phyloP scores from a whole-genome alignment of 2,113 vertebrate genomes.

The Amphiprion ocellaris region DNA sequence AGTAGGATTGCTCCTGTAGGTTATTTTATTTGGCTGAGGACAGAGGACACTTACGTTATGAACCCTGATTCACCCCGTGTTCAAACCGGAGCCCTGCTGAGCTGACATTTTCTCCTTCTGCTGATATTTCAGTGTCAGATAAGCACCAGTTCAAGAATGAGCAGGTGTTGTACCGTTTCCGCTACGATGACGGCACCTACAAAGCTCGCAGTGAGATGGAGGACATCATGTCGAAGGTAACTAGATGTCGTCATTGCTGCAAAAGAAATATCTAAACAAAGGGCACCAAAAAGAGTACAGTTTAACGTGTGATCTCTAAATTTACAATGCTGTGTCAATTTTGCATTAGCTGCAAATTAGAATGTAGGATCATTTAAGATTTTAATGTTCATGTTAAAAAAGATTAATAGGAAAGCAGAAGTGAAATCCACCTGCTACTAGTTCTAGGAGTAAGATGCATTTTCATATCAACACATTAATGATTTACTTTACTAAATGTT shows the following conservation, averaged over 20 bases:
- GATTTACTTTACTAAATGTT: too few species aligned
- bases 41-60: neutral
- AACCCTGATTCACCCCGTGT: neutral
- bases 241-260: neutral
- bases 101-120: conserved; percentile 27
- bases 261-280: neutral
- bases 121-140: conserved; percentile 90
- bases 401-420: too few species aligned
- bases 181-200: conserved; percentile 97
- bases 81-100: neutral
- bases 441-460: too few species aligned
- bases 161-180: conserved; percentile 97
- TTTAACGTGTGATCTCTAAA: neutral
- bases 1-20: neutral
- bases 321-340: neutral
- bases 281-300: neutral
- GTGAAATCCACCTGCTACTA: too few species aligned
- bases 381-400: too few species aligned
- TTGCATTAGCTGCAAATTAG: neutral
- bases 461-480: too few species aligned
- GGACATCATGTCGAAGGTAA: conserved; percentile 98
- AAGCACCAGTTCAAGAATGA: conserved; percentile 99
- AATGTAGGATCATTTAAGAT: too few species aligned
- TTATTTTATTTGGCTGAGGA: neutral
- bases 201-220: conserved; percentile 98